Evolutionary conservation across 2,888 invertebrate genomes (phyloP), one percentile per base, ranked within the genome.

Genomic region (Synergus itoensis): DNA sequence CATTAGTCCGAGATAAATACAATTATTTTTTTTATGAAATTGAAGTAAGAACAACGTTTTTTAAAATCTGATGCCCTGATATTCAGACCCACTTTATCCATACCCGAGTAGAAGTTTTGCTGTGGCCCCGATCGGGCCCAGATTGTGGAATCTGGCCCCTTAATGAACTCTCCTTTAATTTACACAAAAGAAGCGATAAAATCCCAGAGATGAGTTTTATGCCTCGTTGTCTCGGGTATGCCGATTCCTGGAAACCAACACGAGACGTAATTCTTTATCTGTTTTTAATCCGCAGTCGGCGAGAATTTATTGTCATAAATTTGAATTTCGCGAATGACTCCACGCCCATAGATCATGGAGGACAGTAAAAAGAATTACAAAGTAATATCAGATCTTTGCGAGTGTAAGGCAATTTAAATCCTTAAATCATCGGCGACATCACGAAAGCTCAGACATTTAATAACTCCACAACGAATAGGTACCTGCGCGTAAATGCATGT

Each of bases 251-350:
- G 53, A 73, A 73, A 73, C 36, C 40, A 73, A 73, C n/a, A 9
- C 36, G 53, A 53, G 53, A 73, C 36, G 16, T 73, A n/a, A 73
- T 78, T 48, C 57, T 62, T 62, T 60, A 69, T 73, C 60, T 65
- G 41, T 53, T 41, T 69, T 65, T 53, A 76, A 45, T 14, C n/a
- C 48, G 48, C 41, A 65, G 40, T 9, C n/a, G 16, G 40, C 48
- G 62, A 78, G 62, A 82, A 82, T 82, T 82, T 81, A 82, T 82
- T 78, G 81, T 78, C 63, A 77, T 80, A 80, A 81, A 76, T 76
- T 76, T 81, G 81, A 83, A 81, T 79, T 82, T 82, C 67, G 76
- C 81, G 77, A 79, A 82, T 82, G 78, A 40, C 78, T 77, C 78
- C 69, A 45, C 75, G 79, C 73, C 82, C 77, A 73, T 79, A 81